Evolutionary conservation across 2,797 vertebrate species (phyloP), one percentile per base, ranked within the genome.

Genomic region (Anableps anableps): DNA sequence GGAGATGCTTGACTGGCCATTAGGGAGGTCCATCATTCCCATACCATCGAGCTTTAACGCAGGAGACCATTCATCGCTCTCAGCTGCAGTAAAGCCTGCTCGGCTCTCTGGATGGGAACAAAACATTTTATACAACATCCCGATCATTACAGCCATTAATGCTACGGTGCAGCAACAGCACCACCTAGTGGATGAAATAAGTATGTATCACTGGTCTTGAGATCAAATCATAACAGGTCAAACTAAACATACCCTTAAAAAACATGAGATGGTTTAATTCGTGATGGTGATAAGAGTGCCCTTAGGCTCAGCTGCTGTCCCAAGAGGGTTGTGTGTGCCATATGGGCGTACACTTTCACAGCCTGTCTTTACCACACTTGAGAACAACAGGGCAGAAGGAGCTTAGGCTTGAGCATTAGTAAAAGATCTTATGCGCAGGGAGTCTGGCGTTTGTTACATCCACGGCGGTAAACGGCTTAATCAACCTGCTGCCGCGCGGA

Each of bases 11-110:
- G 96, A 91, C 93, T 97, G 98, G 90, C 98, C 98, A 94, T 99
- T 99, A 91, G 96, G 96, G 83, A 98, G 94, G 93, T 99, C 98
- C 98, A 99, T 99, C 83, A 95, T 98, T 97, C 94, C 95, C 95
- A 95, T 96, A 97, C 94, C 97, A 97, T 96, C 88, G 83, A 95
- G 89, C 93, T 92, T 80, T 95, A 95, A 68, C 91, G 89, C 92
- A 95, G 86, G 75, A 95, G 92, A 87, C 82, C 93, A 86, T 91
- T 96, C 96, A 96, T 96, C 96, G 95, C 96, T 95, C 93, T 91
- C 89, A 94, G 94, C 93, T 95, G 85, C 86, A 95, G 94, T 93
- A 96, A 94, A 91, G 94, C 94, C 92, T 90, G 92, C 87, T 90
- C 85, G 94, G 95, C 95, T 96, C 95, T 86, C 88, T 95, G 87